Conservation (phyloP, 2,113 vertebrate genomes). For the Mesembrinibis cayennensis region DNA sequence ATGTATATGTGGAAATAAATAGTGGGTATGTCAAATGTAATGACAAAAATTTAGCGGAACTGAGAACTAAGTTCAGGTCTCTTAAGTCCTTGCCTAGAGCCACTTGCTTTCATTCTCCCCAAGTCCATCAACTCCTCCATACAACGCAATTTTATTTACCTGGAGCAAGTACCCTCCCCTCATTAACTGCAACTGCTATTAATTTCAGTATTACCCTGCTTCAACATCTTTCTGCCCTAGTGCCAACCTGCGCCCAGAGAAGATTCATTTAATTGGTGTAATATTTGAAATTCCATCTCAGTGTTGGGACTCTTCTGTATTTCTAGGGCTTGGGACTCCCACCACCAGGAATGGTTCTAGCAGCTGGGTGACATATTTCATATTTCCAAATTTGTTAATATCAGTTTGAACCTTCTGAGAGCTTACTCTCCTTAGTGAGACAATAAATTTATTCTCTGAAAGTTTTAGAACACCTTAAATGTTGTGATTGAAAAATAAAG, state of each 20-base stretch:
- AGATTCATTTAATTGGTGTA: not conserved
- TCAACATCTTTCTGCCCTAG: not conserved
- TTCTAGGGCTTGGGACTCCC: not conserved
- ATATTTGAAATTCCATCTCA: not conserved
- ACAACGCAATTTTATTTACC: not conserved
- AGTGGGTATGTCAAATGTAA: not conserved
- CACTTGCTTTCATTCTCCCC: not conserved
- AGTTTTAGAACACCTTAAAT: not conserved
- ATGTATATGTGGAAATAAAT: not conserved
- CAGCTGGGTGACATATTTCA: not conserved
- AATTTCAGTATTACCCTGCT: not conserved
- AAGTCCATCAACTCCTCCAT: not conserved
- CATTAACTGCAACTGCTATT: not conserved
- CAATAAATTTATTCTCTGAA: not conserved
- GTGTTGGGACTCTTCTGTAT: not conserved
- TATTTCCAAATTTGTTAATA: not conserved
- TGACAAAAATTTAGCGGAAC: not conserved
- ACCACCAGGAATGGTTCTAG: not conserved
- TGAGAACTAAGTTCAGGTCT: not conserved
- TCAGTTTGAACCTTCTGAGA: not conserved
- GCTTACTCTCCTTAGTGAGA: not conserved
- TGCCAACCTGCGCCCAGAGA: not conserved
- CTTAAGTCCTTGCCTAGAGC: not conserved
- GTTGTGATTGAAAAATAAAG: not conserved
- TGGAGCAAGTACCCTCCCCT: not conserved